Conservation (phyloP, 2,888 invertebrate genomes). For the Leptopilina myrica region DNA sequence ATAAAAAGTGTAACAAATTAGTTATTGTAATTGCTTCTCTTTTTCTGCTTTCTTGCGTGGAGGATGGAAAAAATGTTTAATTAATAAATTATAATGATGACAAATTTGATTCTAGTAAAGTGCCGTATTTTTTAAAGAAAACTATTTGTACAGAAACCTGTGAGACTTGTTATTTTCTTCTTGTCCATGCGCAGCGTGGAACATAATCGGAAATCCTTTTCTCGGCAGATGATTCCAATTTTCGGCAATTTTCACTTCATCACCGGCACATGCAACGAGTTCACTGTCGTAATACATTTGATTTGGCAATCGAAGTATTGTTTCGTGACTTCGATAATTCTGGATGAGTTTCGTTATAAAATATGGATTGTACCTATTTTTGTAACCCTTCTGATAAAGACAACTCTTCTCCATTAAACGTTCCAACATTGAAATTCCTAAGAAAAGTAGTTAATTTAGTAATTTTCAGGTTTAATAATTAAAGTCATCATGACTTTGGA, state of each 20-base stretch:
- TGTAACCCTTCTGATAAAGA: conserved; percentile 75
- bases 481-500: too few relatives aligned
- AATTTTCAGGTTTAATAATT: neutral
- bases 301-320: conserved; percentile 83
- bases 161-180: conserved; percentile 77
- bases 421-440: conserved; percentile 83
- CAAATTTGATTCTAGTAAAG: too few relatives aligned
- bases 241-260: conserved; percentile 58
- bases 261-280: conserved; percentile 57
- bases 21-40: too few relatives aligned
- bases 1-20: neutral
- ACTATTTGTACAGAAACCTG: neutral
- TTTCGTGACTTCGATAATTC: conserved; percentile 86
- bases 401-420: conserved; percentile 79
- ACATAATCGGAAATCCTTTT: conserved; percentile 79
- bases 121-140: neutral
- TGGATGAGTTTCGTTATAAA: conserved; percentile 85
- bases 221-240: conserved; percentile 76
- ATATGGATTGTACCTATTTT: conserved; percentile 78
- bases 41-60: neutral
- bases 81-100: too few relatives aligned
- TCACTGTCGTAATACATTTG: conserved; percentile 84
- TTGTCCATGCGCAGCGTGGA: conserved; percentile 80
- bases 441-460: neutral
- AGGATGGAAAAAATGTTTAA: too few relatives aligned